Evolutionary conservation across 2,113 vertebrate genomes (phyloP).

Genomic region (Rhabdornis inornatus): DNA sequence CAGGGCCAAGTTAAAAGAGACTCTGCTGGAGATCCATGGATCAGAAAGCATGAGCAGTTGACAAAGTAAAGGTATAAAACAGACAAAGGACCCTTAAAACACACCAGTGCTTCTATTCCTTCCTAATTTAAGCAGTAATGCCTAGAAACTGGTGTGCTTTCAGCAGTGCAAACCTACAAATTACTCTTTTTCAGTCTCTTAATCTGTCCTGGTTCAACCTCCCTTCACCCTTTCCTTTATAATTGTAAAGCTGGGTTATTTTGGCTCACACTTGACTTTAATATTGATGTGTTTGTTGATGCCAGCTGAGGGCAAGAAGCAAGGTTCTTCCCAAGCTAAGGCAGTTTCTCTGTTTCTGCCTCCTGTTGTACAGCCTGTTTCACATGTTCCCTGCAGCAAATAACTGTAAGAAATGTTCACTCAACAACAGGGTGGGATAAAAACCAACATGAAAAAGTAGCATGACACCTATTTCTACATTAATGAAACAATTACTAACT

Average conservation of each 20-base stretch:
- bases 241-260: not conserved
- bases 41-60: not conserved
- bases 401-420: not conserved
- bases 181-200: not conserved
- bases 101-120: not conserved
- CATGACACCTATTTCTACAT: not conserved
- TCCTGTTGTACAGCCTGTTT: not conserved
- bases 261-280: not conserved
- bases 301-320: not conserved
- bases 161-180: not conserved
- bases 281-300: not conserved
- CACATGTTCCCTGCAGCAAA: not conserved
- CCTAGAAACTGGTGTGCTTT: not conserved
- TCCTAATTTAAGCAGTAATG: not conserved
- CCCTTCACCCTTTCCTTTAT: not conserved
- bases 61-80: not conserved
- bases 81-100: not conserved
- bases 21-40: not conserved
- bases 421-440: not conserved
- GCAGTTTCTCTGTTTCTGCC: not conserved
- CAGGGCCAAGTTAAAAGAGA: not conserved
- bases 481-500: conserved; percentile 29
- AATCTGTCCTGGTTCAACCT: not conserved
- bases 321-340: not conserved
- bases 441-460: not conserved